Percentiles rank a stretch among this genome's conserved stretches.
phyloP scores from a whole-genome alignment of 1,140 invertebrate species.

The Drosophila erecta region DNA sequence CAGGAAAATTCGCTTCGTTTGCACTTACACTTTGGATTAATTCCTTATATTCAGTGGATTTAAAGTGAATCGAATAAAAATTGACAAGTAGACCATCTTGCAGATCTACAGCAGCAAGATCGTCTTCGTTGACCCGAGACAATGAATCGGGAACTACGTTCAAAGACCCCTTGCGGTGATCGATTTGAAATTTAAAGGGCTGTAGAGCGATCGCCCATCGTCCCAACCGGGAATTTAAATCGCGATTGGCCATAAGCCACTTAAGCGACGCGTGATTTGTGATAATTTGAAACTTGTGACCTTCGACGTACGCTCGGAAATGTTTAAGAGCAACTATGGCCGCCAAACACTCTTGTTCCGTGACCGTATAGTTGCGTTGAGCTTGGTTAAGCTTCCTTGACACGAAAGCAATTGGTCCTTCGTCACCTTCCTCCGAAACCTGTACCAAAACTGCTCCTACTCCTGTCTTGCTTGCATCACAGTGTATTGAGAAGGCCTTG shows the following conservation, averaged over 20 bases:
- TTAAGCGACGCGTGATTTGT: neutral
- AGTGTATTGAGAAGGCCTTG: too few species aligned
- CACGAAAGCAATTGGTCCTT: too few species aligned
- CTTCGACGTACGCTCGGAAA: neutral
- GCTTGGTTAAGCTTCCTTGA: too few species aligned
- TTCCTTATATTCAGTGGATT: neutral
- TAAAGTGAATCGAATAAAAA: neutral
- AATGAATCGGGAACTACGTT: constrained; percentile 1
- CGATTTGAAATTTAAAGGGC: neutral
- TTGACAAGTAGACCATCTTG: neutral
- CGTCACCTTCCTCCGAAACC: too few species aligned
- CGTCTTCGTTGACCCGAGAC: neutral
- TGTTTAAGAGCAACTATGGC: constrained; percentile 8
- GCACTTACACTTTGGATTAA: neutral
- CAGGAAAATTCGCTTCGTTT: too few species aligned
- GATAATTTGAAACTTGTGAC: neutral
- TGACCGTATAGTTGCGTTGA: neutral
- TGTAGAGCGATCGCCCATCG: neutral
- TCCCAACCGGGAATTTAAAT: neutral
- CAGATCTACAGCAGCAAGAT: constrained; percentile 1
- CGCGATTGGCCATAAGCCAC: constrained; percentile 1
- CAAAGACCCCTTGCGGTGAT: neutral
- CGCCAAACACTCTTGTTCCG: neutral
- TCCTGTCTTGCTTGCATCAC: neutral
- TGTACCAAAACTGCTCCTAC: too few species aligned